Evolutionary conservation across 2,113 vertebrate species (phyloP), one percentile per base, ranked within the genome.

Genomic region (Forbesichthys agassizii): DNA sequence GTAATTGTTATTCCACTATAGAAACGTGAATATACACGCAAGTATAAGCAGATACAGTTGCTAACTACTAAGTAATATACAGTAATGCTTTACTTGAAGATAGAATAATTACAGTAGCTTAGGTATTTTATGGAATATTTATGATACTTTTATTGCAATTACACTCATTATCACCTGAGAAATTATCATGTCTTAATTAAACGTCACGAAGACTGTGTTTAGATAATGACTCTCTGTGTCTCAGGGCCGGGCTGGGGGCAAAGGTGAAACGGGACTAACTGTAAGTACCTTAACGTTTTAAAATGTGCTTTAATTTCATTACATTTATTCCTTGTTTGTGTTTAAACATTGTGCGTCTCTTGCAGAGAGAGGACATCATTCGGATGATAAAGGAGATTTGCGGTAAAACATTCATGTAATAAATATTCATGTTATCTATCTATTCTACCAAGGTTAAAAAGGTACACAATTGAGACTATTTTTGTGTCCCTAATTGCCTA

Each of bases 381-480:
- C 94, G 93, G 80, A 86, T 96, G 92, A 94, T 96, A 83, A 96
- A 92, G 86, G 93, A 95, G 84, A 96, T 95, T 84, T 95, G 93
- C 48, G 94, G 94, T 95, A 91, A 91, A 86, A 66, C 69, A 53
- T 69, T 49, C 57, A 47, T 71, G 14, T 75, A 63, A 53, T 10
- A 58, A 16, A 53, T 56, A 69, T 78, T 86, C 74, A 66, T 61
- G 33, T 11, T 55, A 58, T 68, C 33, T 42, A 42, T 42, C 49
- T 12, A 12, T 52, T 52, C 11, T 14, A 52, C 49, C 49, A 10
- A 52, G 49, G 13, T 52, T 52, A 11, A 52, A 49, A 11, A 52
- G 13, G 49, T 42, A 42, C 36, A 6, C 36, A 27, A 27, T 27
- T 27, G 27, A 27, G 27, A 27, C 27, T 27, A 27, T 42, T 42